Evolutionary conservation across 2,113 vertebrate genomes (phyloP).

Genomic region (Misgurnus anguillicaudatus): DNA sequence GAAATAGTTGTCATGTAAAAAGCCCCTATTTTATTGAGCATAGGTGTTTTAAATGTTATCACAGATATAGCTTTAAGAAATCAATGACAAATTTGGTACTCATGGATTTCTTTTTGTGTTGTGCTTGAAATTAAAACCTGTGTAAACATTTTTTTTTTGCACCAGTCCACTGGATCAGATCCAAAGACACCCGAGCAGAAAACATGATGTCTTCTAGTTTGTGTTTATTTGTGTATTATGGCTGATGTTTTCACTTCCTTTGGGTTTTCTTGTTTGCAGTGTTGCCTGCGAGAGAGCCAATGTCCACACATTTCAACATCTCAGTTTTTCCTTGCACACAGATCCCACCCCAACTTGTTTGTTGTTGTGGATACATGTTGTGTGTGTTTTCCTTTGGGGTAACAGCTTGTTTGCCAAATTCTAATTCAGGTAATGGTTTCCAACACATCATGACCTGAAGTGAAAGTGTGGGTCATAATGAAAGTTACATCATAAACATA

Average conservation of each 20-base stretch:
- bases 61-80: too few species aligned
- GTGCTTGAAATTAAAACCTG: neutral
- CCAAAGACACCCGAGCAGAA: constrained; percentile 2
- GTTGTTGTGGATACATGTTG: constrained; percentile 56
- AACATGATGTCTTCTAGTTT: neutral
- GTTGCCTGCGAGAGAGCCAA: constrained; percentile 47
- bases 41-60: too few species aligned
- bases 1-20: too few species aligned
- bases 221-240: constrained; percentile 30
- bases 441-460: constrained; percentile 40
- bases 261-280: constrained; percentile 49
- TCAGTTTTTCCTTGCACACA: constrained; percentile 53
- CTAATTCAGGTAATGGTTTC: constrained; percentile 52
- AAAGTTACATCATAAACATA: constrained; percentile 37
- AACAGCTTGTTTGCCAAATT: constrained; percentile 48
- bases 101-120: neutral
- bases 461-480: constrained; percentile 32
- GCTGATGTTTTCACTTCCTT: constrained; percentile 39
- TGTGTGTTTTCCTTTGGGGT: constrained; percentile 49
- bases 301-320: constrained; percentile 43
- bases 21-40: too few species aligned
- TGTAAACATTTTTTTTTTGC: constrained; percentile 3
- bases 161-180: neutral
- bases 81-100: too few species aligned
- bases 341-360: constrained; percentile 49